Percentiles rank a stretch among this genome's conserved stretches.
These are phyloP conservation scores for Nipponacmea schrenckii DNA, from an alignment of 2,888 invertebrate genomes.

Conservation along the genomic window DNA sequence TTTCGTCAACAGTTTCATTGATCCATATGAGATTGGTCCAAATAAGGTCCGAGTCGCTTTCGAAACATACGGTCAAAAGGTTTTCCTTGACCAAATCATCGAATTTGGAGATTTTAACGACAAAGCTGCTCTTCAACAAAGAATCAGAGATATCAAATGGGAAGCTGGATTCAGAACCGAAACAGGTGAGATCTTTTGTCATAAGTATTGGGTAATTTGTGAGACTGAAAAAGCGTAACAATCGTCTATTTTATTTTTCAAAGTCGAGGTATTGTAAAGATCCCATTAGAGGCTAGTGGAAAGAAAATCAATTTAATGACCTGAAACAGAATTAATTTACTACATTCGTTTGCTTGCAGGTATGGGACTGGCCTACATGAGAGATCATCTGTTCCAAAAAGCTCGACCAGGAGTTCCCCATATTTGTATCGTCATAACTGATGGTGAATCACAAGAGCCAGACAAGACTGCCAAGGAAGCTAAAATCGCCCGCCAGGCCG, in stretches of 20 bases:
- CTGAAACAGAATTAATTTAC: no score
- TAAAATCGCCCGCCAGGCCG: slow-evolving; percentile 10
- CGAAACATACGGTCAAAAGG: neutral
- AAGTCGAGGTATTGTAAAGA: no score
- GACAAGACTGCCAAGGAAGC: slow-evolving; percentile 26
- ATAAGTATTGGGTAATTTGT: no score
- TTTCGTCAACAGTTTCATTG: slow-evolving; percentile 31
- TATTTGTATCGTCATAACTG: neutral
- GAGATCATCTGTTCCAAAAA: neutral
- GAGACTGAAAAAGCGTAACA: no score
- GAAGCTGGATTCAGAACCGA: neutral
- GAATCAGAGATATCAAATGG: neutral
- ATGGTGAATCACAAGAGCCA: neutral
- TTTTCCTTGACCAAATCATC: neutral
- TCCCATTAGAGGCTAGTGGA: no score
- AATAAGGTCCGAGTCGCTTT: slow-evolving; percentile 17
- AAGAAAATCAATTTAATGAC: no score
- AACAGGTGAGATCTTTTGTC: neutral
- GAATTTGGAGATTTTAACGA: neutral
- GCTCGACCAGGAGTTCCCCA: neutral
- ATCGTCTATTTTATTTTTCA: no score
- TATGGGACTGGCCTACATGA: neutral
- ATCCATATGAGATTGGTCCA: slow-evolving; percentile 28
- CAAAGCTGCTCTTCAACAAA: neutral
- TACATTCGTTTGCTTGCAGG: neutral